Conservation (phyloP, 2,888 invertebrate genomes). For the Lathronympha strigana region DNA sequence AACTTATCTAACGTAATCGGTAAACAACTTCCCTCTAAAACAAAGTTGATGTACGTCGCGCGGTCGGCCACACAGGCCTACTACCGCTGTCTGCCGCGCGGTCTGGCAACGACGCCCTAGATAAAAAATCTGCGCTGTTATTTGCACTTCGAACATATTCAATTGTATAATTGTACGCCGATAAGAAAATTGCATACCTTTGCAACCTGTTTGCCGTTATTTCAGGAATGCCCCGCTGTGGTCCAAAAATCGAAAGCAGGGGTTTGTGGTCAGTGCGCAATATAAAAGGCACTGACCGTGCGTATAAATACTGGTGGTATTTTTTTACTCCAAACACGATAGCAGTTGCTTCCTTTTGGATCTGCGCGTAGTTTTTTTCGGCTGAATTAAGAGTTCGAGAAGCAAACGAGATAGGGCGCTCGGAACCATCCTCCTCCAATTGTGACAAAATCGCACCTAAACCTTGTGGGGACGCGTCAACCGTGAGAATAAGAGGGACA, state of each 20-base stretch:
- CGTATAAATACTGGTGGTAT: constrained; percentile 19
- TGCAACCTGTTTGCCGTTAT: too few relatives aligned
- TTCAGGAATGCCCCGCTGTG: background rate
- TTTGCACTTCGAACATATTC: constrained; percentile 40
- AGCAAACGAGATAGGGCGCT: too few relatives aligned
- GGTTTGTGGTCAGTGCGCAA: constrained; percentile 20
- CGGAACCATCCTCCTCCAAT: too few relatives aligned
- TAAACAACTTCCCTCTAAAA: too few relatives aligned
- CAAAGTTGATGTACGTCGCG: constrained; percentile 12
- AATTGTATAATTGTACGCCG: background rate
- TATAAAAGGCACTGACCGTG: constrained; percentile 6
- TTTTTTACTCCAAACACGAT: background rate
- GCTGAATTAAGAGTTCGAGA: too few relatives aligned
- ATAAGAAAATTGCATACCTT: too few relatives aligned
- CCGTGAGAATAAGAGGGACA: too few relatives aligned
- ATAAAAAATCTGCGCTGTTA: constrained; percentile 46
- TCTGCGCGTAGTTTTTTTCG: too few relatives aligned
- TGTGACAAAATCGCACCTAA: too few relatives aligned
- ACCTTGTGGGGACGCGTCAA: too few relatives aligned
- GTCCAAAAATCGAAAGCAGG: background rate
- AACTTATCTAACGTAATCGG: too few relatives aligned
- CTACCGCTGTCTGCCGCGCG: background rate
- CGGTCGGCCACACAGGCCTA: constrained; percentile 4
- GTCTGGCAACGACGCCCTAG: constrained; percentile 38
- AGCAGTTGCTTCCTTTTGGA: background rate